Percentiles rank a stretch among this genome's conserved stretches.
Evolutionary conservation across 2,113 vertebrate genomes (phyloP).

Genomic region (Corythoichthys haematopterus): DNA sequence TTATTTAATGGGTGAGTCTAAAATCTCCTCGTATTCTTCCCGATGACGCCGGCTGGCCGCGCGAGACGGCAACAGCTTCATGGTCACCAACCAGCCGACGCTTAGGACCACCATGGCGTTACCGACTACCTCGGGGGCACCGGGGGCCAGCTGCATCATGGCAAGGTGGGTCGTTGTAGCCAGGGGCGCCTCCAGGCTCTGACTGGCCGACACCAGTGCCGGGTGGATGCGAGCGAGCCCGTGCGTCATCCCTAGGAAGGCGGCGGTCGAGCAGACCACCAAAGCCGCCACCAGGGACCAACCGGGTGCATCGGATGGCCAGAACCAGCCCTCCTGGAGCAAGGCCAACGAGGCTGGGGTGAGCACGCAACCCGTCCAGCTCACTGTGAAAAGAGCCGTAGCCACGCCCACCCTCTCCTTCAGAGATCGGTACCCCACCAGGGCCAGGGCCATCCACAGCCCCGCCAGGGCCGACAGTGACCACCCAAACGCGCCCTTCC

Average conservation of each 20-base stretch:
- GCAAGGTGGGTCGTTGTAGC: constrained; percentile 84
- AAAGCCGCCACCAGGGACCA: constrained; percentile 80
- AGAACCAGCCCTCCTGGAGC: constrained; percentile 77
- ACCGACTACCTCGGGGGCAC: constrained; percentile 80
- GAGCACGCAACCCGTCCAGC: constrained; percentile 86
- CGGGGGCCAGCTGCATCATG: constrained; percentile 76
- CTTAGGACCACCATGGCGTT: constrained; percentile 81
- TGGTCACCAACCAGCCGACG: constrained; percentile 62
- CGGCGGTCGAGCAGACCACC: constrained; percentile 79
- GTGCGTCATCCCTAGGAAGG: constrained; percentile 89
- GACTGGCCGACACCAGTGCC: constrained; percentile 87
- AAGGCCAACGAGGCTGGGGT: constrained; percentile 80
- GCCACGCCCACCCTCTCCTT: constrained; percentile 87
- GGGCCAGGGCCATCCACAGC: constrained; percentile 86
- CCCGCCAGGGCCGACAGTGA: constrained; percentile 87
- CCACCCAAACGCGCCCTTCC: constrained; percentile 91
- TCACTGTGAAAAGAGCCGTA: constrained; percentile 89
- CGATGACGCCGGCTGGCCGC: constrained; percentile 74
- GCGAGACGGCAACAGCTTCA: constrained; percentile 65
- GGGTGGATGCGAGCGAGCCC: constrained; percentile 88
- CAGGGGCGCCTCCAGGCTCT: constrained; percentile 85
- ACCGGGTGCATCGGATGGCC: constrained; percentile 77
- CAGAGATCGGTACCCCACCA: constrained; percentile 90
- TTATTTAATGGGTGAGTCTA: constrained; percentile 90
- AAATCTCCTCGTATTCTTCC: constrained; percentile 89